Base-by-base conservation (phyloP, 2,888 invertebrate genomes). In the Diplolepis rosae region DNA sequence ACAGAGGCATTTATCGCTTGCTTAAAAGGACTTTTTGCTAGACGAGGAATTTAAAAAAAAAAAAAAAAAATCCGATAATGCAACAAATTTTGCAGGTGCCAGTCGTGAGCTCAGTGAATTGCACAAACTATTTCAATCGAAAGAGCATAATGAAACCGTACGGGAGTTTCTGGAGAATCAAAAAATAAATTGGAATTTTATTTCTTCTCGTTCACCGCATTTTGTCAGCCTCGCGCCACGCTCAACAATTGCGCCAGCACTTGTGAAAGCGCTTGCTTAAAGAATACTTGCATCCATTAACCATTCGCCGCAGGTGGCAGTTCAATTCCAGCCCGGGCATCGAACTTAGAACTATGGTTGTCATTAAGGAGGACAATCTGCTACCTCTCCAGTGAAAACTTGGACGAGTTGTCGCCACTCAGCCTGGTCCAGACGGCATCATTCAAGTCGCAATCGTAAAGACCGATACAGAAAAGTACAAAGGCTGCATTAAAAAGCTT, bases 21-120 rank as follows among this genome's bases (percentile, higher is more conserved):
- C 0, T 61, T 87, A 2, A 61, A 75, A 24, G 75, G 86, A 4
- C 86, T 87, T 45, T 80, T 84, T 9, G 71, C 84, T 6, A 65
- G 85, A 51, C 18, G 50, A 50, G 50, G 50, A 50, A 50, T 50
- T 6, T 22, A n/a, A n/a, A n/a, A n/a, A 18, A n/a, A n/a, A n/a
- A n/a, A n/a, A n/a, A n/a, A n/a, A n/a, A n/a, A n/a, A n/a, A n/a
- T n/a, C n/a, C n/a, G n/a, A n/a, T n/a, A n/a, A n/a, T n/a, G n/a
- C n/a, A n/a, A n/a, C n/a, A n/a, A n/a, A n/a, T n/a, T n/a, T n/a
- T n/a, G n/a, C n/a, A n/a, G n/a, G n/a, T n/a, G n/a, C n/a, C n/a
- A n/a, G n/a, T n/a, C n/a, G n/a, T n/a, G n/a, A n/a, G n/a, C n/a
- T n/a, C n/a, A n/a, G n/a, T n/a, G 78, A 80, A 65, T 35, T 80